These are phyloP conservation scores for Gonioctena quinquepunctata DNA, from an alignment of 1,140 invertebrate genomes.

Conservation along the genomic window DNA sequence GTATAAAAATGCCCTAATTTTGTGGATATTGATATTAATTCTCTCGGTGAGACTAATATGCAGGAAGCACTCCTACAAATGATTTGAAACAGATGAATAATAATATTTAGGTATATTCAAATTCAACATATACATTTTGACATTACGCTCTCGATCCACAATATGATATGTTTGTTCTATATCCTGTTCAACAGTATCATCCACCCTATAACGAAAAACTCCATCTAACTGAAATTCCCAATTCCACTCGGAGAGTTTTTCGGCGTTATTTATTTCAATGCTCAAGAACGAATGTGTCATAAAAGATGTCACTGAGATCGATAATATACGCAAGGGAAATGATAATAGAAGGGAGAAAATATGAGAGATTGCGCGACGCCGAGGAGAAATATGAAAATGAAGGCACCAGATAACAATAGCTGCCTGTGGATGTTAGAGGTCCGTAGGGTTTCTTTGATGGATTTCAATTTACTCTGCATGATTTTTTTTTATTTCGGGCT, in stretches of 20 bases:
- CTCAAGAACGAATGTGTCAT: constrained; percentile 24
- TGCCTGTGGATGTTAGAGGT: constrained; percentile 40
- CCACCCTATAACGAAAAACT: no score
- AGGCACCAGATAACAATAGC: constrained; percentile 49
- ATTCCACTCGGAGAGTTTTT: background rate
- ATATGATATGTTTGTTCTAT: no score
- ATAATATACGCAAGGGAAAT: constrained; percentile 49
- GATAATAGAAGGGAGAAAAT: constrained; percentile 33
- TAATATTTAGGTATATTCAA: no score
- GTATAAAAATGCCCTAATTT: no score
- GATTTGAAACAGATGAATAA: no score
- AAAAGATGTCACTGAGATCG: constrained; percentile 51
- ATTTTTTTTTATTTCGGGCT: constrained; percentile 12
- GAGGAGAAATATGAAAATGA: constrained; percentile 52
- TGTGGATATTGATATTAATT: no score
- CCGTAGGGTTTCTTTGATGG: constrained; percentile 49
- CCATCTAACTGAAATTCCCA: background rate
- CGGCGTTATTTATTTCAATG: constrained; percentile 25
- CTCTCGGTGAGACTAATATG: no score
- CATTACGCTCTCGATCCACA: no score
- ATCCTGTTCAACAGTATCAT: no score
- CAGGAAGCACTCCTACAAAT: no score
- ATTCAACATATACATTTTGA: no score
- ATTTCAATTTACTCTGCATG: constrained; percentile 49
- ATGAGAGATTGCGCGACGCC: constrained; percentile 9